Percentiles rank a stretch among this genome's conserved stretches.
phyloP scores from a whole-genome alignment of 1,140 invertebrate species.

The Aphidius ervi region DNA sequence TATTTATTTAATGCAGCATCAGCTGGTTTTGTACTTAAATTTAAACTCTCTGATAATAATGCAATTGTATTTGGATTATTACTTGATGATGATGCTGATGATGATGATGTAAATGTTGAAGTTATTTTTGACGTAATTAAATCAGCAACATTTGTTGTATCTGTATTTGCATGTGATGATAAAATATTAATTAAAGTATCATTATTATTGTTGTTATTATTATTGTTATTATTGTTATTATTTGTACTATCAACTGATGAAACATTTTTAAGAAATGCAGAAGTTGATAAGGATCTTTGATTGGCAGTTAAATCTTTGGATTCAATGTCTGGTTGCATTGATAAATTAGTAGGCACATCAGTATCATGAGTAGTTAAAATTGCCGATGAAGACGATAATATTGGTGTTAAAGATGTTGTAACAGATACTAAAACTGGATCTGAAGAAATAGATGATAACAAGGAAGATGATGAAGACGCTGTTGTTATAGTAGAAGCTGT shows the following conservation, averaged over 20 bases:
- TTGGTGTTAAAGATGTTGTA: too few relatives aligned
- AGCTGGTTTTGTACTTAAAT: constrained; percentile 42
- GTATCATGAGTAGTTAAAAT: constrained; percentile 27
- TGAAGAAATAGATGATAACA: too few relatives aligned
- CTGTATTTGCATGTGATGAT: too few relatives aligned
- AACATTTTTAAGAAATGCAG: constrained; percentile 19
- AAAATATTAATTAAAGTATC: too few relatives aligned
- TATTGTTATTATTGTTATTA: background rate
- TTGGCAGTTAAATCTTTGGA: constrained; percentile 27
- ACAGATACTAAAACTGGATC: too few relatives aligned
- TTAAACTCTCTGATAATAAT: constrained; percentile 39
- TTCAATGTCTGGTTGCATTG: constrained; percentile 43
- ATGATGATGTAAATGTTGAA: background rate
- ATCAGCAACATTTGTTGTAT: too few relatives aligned
- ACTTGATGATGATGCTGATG: constrained; percentile 18
- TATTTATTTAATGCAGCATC: constrained; percentile 37
- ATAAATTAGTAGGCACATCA: constrained; percentile 46
- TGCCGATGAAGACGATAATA: constrained; percentile 7
- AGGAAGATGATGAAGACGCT: too few relatives aligned
- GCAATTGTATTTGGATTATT: background rate
- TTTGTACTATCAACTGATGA: background rate
- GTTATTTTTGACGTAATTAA: too few relatives aligned
- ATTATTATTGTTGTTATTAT: too few relatives aligned
- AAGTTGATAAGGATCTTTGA: constrained; percentile 23
- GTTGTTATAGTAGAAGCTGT: constrained; percentile 30